A percentile compares a stretch with the other conserved stretches of the same genome.
These are phyloP conservation scores for Thripadectes ignobilis DNA, from an alignment of 2,797 vertebrate species.

Conservation along the genomic window DNA sequence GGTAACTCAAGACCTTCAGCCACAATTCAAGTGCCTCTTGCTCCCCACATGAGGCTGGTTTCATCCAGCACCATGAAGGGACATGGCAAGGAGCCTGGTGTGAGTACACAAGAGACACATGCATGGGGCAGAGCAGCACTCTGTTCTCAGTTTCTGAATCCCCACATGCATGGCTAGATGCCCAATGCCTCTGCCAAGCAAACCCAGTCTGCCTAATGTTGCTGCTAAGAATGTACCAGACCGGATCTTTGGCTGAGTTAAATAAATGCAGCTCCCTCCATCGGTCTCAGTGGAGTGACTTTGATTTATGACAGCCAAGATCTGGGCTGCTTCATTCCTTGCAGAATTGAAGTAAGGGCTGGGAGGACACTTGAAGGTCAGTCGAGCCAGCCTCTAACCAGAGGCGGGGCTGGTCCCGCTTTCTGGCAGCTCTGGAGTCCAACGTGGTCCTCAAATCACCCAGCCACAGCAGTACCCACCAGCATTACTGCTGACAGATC, in stretches of 20 bases:
- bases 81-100: neutral
- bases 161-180: neutral
- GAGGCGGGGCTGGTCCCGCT: neutral
- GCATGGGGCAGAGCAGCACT: neutral
- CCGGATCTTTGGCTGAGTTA: slow-evolving; percentile 45
- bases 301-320: slow-evolving; percentile 61
- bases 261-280: slow-evolving; percentile 46
- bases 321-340: slow-evolving; percentile 44
- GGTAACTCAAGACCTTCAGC: neutral
- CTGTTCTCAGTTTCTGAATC: neutral
- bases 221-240: slow-evolving; percentile 58
- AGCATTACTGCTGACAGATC: neutral
- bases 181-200: neutral
- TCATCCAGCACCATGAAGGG: neutral
- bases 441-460: neutral
- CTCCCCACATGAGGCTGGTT: neutral
- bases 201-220: slow-evolving; percentile 13
- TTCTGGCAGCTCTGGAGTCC: neutral
- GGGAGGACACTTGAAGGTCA: slow-evolving; percentile 63
- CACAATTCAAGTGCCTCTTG: neutral
- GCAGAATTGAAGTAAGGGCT: slow-evolving; percentile 37
- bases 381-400: neutral
- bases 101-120: accelerated
- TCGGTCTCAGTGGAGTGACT: slow-evolving; percentile 11
- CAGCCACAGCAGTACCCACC: neutral